phyloP scores from a whole-genome alignment of 2,797 vertebrate species.

The Ara ararauna region DNA sequence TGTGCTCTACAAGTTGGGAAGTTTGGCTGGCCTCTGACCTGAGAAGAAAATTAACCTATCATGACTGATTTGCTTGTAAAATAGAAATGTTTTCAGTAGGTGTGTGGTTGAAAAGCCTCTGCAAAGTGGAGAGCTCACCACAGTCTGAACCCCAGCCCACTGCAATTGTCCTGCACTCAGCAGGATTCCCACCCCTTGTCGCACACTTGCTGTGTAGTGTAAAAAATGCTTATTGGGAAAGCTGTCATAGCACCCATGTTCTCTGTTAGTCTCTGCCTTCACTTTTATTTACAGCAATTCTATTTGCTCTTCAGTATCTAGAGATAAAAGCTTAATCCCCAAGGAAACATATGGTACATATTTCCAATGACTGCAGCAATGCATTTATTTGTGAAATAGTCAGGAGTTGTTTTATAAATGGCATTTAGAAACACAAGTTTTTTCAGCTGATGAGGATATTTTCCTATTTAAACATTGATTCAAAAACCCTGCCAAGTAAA shows the following conservation, averaged over 20 bases:
- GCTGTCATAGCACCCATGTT: background rate
- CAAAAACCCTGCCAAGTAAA: constrained; percentile 68
- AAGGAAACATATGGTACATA: background rate
- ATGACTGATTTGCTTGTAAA: constrained; percentile 38
- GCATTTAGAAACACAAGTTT: constrained; percentile 55
- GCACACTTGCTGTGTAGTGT: fast-evolving
- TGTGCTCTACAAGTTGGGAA: background rate
- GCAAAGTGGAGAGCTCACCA: background rate
- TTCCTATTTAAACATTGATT: constrained; percentile 69
- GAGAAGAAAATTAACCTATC: constrained; percentile 33
- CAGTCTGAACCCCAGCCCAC: background rate
- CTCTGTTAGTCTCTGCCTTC: background rate
- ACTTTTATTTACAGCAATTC: background rate
- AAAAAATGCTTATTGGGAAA: background rate
- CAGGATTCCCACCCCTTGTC: background rate
- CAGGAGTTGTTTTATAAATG: constrained; percentile 56
- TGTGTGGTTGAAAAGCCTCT: constrained; percentile 1
- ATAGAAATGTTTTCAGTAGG: constrained; percentile 22
- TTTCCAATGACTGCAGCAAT: constrained; percentile 7
- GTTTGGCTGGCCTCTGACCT: constrained; percentile 8
- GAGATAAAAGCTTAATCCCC: constrained; percentile 1
- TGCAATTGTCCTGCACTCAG: background rate
- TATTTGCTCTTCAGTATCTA: constrained; percentile 23
- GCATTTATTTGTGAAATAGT: constrained; percentile 55
- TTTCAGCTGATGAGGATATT: constrained; percentile 53